Conservation (phyloP, 2,888 invertebrate species). For the Pristionchus japonicus region DNA sequence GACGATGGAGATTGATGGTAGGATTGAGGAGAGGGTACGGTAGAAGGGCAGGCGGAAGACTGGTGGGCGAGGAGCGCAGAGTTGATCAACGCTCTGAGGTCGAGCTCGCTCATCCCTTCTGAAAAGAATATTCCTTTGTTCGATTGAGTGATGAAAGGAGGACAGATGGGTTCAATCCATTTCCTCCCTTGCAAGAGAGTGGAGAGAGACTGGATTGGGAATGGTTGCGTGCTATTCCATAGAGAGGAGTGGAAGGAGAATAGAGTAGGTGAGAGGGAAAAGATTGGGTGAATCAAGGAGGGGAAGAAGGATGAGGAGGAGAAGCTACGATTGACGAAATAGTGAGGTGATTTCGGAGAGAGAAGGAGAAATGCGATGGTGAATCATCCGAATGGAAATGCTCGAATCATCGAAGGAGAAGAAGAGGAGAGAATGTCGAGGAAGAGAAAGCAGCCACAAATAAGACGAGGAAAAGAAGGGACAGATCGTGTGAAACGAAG, state of each 20-base stretch:
- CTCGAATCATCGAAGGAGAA: constrained; percentile 30
- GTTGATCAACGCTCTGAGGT: constrained; percentile 30
- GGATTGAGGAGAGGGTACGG: constrained; percentile 19
- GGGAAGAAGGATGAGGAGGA: neutral
- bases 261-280: constrained; percentile 22
- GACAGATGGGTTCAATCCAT: constrained; percentile 31
- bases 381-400: constrained; percentile 23
- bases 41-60: neutral
- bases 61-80: neutral
- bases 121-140: neutral
- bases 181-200: neutral
- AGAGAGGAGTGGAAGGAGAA: constrained; percentile 25
- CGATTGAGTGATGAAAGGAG: neutral
- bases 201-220: constrained; percentile 35
- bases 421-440: neutral
- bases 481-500: neutral
- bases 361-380: neutral
- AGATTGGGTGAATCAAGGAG: neutral
- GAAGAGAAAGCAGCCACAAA: constrained; percentile 25
- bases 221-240: constrained; percentile 40
- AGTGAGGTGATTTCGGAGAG: constrained; percentile 1
- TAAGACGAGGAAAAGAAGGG: neutral
- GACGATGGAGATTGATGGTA: neutral
- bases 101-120: constrained; percentile 45
- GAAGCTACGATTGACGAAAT: constrained; percentile 14